phyloP scores from a whole-genome alignment of 2,888 invertebrate species.

The Rutpela maculata region DNA sequence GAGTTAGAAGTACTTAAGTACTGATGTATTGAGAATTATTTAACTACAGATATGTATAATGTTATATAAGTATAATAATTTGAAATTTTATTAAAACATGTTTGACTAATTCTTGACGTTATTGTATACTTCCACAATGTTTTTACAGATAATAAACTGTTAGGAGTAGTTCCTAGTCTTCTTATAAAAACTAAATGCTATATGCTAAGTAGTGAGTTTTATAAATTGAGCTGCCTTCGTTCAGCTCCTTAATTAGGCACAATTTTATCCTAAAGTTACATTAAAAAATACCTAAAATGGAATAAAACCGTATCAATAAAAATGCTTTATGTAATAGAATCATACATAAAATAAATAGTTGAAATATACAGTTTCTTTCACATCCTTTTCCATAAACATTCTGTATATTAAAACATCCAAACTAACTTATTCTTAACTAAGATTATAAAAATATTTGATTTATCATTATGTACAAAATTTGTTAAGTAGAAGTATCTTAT shows the following conservation, averaged over 20 bases:
- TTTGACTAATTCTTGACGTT: neutral
- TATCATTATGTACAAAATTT: constrained; percentile 57
- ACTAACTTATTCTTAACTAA: constrained; percentile 57
- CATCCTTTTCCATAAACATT: constrained; percentile 32
- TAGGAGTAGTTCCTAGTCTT: constrained; percentile 36
- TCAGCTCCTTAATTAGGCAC: constrained; percentile 60
- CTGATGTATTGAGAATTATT: too few relatives aligned
- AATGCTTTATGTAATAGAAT: constrained; percentile 40
- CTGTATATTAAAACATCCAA: constrained; percentile 47
- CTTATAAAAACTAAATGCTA: constrained; percentile 46
- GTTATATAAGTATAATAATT: too few relatives aligned
- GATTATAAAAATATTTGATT: constrained; percentile 64
- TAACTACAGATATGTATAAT: too few relatives aligned
- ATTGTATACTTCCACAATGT: neutral
- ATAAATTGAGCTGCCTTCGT: constrained; percentile 54
- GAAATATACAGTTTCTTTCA: constrained; percentile 37
- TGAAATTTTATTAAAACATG: too few relatives aligned
- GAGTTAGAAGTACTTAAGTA: too few relatives aligned
- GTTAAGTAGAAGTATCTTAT: constrained; percentile 50
- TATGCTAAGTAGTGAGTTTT: constrained; percentile 51
- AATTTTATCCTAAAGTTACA: constrained; percentile 54
- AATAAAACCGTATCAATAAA: constrained; percentile 38
- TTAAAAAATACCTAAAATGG: constrained; percentile 47
- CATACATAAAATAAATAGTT: constrained; percentile 42
- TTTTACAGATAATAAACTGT: neutral